Percentiles rank a stretch among this genome's conserved stretches.
These are phyloP conservation scores for Axis porcinus DNA, from an alignment of 2,113 vertebrate genomes.

Conservation along the genomic window DNA sequence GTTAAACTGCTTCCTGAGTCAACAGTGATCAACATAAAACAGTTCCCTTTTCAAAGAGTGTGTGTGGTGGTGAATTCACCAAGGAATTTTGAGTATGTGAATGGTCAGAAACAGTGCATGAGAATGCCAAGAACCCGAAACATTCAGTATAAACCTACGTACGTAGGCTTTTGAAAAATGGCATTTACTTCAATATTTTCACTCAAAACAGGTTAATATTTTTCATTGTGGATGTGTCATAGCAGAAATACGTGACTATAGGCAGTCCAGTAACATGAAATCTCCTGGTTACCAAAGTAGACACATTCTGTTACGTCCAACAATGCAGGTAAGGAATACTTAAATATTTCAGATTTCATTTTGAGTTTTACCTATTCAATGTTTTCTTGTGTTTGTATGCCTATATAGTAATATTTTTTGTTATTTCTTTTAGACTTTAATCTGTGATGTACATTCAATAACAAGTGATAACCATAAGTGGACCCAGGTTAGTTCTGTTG, in stretches of 20 bases:
- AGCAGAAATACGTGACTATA: slow-evolving; percentile 96
- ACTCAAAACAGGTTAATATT: slow-evolving; percentile 93
- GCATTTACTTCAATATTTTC: slow-evolving; percentile 9
- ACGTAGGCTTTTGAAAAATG: slow-evolving; percentile 19
- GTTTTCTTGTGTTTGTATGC: background rate
- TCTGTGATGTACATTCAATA: slow-evolving; percentile 98
- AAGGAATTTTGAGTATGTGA: background rate
- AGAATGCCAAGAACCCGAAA: background rate
- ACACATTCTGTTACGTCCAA: slow-evolving; percentile 94
- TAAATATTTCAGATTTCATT: background rate
- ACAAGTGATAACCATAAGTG: slow-evolving; percentile 99
- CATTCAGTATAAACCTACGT: background rate
- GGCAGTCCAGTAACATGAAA: slow-evolving; percentile 94
- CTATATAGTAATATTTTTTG: background rate
- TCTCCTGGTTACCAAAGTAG: slow-evolving; percentile 94
- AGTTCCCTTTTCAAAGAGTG: background rate
- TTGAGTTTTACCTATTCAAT: slow-evolving; percentile 10
- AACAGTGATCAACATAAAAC: background rate
- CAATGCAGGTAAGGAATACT: slow-evolving; percentile 91
- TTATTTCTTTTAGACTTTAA: slow-evolving; percentile 88
- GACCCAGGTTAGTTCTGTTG: slow-evolving; percentile 90
- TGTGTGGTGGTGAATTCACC: background rate
- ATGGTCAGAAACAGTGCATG: background rate
- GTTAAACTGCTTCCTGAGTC: background rate
- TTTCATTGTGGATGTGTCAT: slow-evolving; percentile 99